phyloP scores from a whole-genome alignment of 2,113 vertebrate species.

The Corythornis madagascariensis region DNA sequence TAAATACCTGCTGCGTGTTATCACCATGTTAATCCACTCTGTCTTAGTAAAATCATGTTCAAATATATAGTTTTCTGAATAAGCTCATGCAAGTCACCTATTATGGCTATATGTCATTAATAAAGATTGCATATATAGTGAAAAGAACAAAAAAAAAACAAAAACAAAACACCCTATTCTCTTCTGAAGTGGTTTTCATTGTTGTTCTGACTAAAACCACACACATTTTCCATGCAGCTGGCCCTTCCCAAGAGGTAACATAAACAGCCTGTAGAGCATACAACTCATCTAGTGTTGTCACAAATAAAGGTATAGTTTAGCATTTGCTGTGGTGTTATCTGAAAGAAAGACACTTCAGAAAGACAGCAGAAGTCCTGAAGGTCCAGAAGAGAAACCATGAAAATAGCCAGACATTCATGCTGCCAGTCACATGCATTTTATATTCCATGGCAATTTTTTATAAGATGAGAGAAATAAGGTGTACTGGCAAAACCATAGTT shows the following conservation, averaged over 20 bases:
- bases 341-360: background rate
- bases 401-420: background rate
- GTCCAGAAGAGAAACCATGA: background rate
- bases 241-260: slow-evolving; percentile 31
- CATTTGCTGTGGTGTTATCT: background rate
- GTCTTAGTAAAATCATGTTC: background rate
- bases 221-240: background rate
- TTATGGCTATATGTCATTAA: background rate
- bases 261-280: slow-evolving; percentile 31
- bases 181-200: background rate
- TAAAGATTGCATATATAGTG: background rate
- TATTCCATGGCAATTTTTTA: background rate
- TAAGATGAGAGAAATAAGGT: background rate
- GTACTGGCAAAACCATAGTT: background rate
- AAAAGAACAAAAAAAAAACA: background rate
- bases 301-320: slow-evolving; percentile 43
- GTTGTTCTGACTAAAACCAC: background rate
- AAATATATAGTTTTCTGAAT: background rate
- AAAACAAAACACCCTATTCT: background rate
- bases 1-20: background rate
- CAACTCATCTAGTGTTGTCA: background rate
- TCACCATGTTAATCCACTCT: background rate
- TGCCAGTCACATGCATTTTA: background rate
- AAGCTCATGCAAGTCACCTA: background rate
- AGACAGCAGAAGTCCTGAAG: background rate